A percentile compares a stretch with the other conserved stretches of the same genome.
phyloP scores from a whole-genome alignment of 2,797 vertebrate genomes.

The Gymnocypris eckloni region DNA sequence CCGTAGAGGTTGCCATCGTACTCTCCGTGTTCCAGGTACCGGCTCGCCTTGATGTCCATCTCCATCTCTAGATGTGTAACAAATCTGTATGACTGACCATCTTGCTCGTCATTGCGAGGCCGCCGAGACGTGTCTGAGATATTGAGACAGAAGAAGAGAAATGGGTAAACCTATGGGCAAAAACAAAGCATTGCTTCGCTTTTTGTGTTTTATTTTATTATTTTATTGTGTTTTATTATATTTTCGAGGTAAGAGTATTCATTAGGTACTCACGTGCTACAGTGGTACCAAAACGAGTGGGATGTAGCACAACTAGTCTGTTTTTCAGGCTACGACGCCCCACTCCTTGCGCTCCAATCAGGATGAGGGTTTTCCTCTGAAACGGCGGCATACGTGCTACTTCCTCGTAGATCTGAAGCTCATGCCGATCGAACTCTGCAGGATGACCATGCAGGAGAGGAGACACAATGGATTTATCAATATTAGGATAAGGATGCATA shows the following conservation, averaged over 20 bases:
- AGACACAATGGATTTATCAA: not conserved
- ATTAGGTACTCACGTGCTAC: slow-evolving; percentile 87
- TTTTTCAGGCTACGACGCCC: slow-evolving; percentile 97
- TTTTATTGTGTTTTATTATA: not conserved
- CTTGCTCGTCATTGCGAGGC: slow-evolving; percentile 92
- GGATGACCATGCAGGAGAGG: slow-evolving; percentile 8
- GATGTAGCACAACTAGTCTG: slow-evolving; percentile 91
- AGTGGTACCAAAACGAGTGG: slow-evolving; percentile 91
- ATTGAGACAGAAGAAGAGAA: not conserved
- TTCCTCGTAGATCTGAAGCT: slow-evolving; percentile 98
- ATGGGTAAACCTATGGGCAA: not conserved
- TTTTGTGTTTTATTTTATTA: not conserved
- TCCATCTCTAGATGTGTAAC: slow-evolving; percentile 94
- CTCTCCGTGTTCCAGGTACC: slow-evolving; percentile 96
- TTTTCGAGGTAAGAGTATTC: not conserved
- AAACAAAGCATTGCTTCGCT: not conserved
- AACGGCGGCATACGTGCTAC: slow-evolving; percentile 96
- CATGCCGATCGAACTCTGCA: slow-evolving; percentile 96
- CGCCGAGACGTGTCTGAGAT: slow-evolving; percentile 91
- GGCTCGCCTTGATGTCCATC: slow-evolving; percentile 90
- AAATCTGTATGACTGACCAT: slow-evolving; percentile 93
- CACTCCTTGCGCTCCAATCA: slow-evolving; percentile 98
- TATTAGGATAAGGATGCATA: not conserved
- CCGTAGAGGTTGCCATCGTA: slow-evolving; percentile 98
- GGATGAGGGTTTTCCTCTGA: slow-evolving; percentile 94